A percentile compares a stretch with the other conserved stretches of the same genome.
phyloP scores from a whole-genome alignment of 2,888 invertebrate species.

The Alcis repandata region DNA sequence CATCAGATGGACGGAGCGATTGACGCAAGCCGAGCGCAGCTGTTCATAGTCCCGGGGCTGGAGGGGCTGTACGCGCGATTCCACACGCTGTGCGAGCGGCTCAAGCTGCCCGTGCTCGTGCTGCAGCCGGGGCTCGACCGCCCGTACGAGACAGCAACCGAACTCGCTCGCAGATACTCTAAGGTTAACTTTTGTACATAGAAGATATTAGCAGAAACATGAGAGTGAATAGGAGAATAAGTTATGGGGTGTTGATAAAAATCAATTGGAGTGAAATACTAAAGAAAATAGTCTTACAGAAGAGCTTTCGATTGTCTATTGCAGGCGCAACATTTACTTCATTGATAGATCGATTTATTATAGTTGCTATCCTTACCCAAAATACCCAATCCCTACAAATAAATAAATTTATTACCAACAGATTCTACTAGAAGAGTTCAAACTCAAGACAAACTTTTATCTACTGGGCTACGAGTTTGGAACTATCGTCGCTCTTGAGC shows the following conservation, averaged over 20 bases:
- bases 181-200: slow-evolving; percentile 44
- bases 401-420: slow-evolving; percentile 39
- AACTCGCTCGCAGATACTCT: slow-evolving; percentile 57
- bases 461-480: slow-evolving; percentile 66
- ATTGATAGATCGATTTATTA: too few species aligned
- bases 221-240: too few species aligned
- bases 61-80: slow-evolving; percentile 65
- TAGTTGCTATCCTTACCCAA: not conserved
- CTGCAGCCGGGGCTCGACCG: slow-evolving; percentile 64
- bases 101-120: slow-evolving; percentile 64
- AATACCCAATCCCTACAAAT: not conserved
- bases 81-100: slow-evolving; percentile 53
- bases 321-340: too few species aligned
- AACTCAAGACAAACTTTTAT: slow-evolving; percentile 54
- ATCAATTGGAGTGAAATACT: too few species aligned
- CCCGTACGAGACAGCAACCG: slow-evolving; percentile 50
- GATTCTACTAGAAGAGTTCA: slow-evolving; percentile 54
- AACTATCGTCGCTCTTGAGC: slow-evolving; percentile 58
- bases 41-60: slow-evolving; percentile 60
- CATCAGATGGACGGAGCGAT: slow-evolving; percentile 63
- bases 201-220: too few species aligned
- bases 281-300: too few species aligned
- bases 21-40: slow-evolving; percentile 52
- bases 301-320: too few species aligned
- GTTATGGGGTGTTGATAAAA: too few species aligned